phyloP scores from a whole-genome alignment of 2,113 vertebrate genomes.

The Epinephelus moara region DNA sequence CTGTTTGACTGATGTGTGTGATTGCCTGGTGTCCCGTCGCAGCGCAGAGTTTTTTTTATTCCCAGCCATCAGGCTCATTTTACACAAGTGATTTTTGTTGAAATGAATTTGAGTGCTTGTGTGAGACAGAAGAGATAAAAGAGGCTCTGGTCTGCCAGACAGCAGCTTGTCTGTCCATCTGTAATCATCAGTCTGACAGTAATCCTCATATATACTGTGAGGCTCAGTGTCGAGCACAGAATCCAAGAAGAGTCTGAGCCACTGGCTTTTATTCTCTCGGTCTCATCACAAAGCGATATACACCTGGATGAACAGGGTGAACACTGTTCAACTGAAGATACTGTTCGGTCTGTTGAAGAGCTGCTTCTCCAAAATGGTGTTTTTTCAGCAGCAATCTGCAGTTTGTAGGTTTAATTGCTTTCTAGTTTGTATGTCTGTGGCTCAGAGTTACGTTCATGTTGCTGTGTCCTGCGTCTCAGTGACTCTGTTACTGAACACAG shows the following conservation, averaged over 20 bases:
- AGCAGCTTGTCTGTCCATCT: slow-evolving; percentile 42
- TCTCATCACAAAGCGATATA: slow-evolving; percentile 1
- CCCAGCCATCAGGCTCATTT: not conserved
- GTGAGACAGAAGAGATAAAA: slow-evolving; percentile 6
- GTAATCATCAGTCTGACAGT: slow-evolving; percentile 31
- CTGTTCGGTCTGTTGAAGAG: too few species aligned
- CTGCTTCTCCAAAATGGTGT: not conserved
- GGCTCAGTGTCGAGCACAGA: not conserved
- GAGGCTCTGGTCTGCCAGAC: not conserved
- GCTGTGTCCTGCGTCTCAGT: too few species aligned
- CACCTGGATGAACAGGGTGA: not conserved
- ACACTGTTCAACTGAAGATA: not conserved
- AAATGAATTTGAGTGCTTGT: not conserved
- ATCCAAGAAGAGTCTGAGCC: not conserved
- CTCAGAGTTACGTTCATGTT: too few species aligned
- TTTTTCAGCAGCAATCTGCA: not conserved
- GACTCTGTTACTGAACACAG: too few species aligned
- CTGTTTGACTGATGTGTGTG: not conserved
- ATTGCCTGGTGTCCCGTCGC: not conserved
- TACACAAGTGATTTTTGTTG: not conserved
- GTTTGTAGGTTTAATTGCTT: not conserved
- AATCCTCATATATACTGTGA: slow-evolving; percentile 2
- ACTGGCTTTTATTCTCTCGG: not conserved
- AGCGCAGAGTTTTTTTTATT: not conserved
- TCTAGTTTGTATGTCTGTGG: too few species aligned